Evolutionary conservation across 2,888 invertebrate species (phyloP).

Genomic region (Melolontha melolontha): DNA sequence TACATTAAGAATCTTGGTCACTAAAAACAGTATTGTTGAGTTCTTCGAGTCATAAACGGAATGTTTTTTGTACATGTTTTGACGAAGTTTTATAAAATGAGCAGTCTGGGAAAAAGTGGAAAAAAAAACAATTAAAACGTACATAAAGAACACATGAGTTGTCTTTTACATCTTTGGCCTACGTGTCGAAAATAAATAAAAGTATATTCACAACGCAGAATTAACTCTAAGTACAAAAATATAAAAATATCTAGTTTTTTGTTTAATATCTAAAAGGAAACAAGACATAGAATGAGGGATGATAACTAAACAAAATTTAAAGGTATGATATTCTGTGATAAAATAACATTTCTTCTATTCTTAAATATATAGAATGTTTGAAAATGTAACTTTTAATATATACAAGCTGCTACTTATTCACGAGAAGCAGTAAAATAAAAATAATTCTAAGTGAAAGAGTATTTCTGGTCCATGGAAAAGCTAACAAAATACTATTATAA

Average conservation of each 20-base stretch:
- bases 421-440: too few relatives aligned
- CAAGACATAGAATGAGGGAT: not conserved
- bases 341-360: constrained; percentile 21
- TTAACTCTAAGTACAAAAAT: constrained; percentile 32
- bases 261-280: constrained; percentile 14
- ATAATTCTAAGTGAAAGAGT: too few relatives aligned
- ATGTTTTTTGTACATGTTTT: constrained; percentile 4
- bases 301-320: not conserved
- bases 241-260: constrained; percentile 7
- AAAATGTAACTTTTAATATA: not conserved
- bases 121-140: not conserved
- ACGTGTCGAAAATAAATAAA: constrained; percentile 16
- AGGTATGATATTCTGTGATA: constrained; percentile 34
- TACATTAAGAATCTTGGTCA: constrained; percentile 37
- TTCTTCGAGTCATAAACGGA: constrained; percentile 13
- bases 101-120: constrained; percentile 3
- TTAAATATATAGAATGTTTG: constrained; percentile 24
- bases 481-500: too few relatives aligned
- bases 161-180: constrained; percentile 15
- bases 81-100: constrained; percentile 12
- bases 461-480: too few relatives aligned
- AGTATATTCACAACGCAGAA: constrained; percentile 19
- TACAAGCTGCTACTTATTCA: too few relatives aligned
- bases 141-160: constrained; percentile 15
- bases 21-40: constrained; percentile 15